Conservation (phyloP, 2,113 vertebrate species). For the Romanogobio albipinnatus region DNA sequence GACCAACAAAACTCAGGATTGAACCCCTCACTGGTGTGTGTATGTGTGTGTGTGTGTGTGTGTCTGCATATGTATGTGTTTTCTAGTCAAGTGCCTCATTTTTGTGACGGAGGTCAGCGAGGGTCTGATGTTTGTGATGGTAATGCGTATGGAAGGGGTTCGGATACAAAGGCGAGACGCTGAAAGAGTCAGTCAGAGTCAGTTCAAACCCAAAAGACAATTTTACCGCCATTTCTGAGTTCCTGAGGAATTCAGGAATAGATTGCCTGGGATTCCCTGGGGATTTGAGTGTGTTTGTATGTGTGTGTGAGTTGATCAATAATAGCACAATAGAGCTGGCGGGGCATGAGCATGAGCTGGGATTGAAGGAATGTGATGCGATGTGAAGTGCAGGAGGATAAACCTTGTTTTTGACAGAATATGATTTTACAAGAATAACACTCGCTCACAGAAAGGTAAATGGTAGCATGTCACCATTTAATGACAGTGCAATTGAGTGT, state of each 20-base stretch:
- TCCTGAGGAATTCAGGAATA: constrained; percentile 35
- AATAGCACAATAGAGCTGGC: constrained; percentile 30
- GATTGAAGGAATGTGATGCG: neutral
- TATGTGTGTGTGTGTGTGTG: constrained; percentile 8
- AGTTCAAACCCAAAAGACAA: constrained; percentile 1
- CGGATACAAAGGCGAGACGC: constrained; percentile 75
- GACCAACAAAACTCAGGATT: neutral
- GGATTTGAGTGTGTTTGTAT: constrained; percentile 43
- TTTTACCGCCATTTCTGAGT: constrained; percentile 29
- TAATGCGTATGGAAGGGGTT: constrained; percentile 76
- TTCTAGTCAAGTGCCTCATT: neutral
- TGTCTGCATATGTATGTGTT: constrained; percentile 28
- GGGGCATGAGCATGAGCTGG: neutral
- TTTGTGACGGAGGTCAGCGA: constrained; percentile 64
- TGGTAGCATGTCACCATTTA: constrained; percentile 65
- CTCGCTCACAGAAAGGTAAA: constrained; percentile 24
- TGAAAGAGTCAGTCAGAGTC: constrained; percentile 56
- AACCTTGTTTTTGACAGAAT: neutral
- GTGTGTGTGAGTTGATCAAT: constrained; percentile 41
- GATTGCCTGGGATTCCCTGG: neutral
- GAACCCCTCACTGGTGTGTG: neutral
- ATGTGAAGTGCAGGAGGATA: neutral
- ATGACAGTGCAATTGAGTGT: constrained; percentile 74
- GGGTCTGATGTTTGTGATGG: constrained; percentile 79
- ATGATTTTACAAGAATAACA: neutral